phyloP scores from a whole-genome alignment of 2,888 invertebrate species.

The Anthrax anthrax region DNA sequence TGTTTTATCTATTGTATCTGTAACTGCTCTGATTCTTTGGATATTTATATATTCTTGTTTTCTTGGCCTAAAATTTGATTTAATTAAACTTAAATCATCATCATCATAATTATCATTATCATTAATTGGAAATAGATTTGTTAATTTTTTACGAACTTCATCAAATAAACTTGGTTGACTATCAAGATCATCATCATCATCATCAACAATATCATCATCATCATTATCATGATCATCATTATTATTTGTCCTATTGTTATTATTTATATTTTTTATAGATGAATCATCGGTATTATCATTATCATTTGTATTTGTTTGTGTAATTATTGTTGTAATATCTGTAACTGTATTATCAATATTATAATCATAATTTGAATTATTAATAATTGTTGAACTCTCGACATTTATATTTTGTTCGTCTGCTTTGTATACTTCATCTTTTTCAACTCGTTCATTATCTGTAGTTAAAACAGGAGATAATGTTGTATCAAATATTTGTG shows the following conservation, averaged over 20 bases:
- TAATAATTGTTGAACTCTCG: no score
- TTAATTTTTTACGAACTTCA: constrained; percentile 31
- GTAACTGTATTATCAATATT: no score
- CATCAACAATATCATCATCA: constrained; percentile 12
- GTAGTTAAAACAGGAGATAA: constrained; percentile 18
- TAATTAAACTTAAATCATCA: constrained; percentile 22
- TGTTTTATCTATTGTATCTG: constrained; percentile 4
- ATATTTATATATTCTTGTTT: constrained; percentile 29
- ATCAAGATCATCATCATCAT: constrained; percentile 26
- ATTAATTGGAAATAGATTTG: constrained; percentile 27
- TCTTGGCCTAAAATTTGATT: constrained; percentile 18
- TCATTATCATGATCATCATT: constrained; percentile 16
- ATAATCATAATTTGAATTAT: no score
- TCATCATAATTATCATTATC: constrained; percentile 23
- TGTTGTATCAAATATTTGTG: constrained; percentile 5
- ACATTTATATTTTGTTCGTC: no score
- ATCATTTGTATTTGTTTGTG: constrained; percentile 3
- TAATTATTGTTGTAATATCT: neutral
- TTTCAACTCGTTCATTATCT: constrained; percentile 1
- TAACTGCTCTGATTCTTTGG: constrained; percentile 21
- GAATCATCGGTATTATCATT: constrained; percentile 1
- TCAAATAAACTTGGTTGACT: constrained; percentile 31
- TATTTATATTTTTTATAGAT: neutral
- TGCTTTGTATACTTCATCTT: neutral
- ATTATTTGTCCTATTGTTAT: constrained; percentile 24